phyloP scores from a whole-genome alignment of 2,113 vertebrate genomes.

The Corvus moneduloides region DNA sequence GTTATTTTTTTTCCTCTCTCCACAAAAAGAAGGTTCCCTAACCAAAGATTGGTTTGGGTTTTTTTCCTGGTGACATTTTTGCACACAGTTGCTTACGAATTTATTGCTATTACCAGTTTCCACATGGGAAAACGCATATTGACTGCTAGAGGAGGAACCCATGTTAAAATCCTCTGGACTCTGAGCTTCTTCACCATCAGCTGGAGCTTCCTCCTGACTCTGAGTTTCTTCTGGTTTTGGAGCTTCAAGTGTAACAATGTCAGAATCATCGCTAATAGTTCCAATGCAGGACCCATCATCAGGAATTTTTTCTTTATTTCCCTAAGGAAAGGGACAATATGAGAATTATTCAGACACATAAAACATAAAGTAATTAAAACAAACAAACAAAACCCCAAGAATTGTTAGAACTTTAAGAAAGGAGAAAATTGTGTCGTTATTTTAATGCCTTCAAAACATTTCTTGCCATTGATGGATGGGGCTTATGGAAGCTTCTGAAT shows the following conservation, averaged over 20 bases:
- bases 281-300: constrained; percentile 77
- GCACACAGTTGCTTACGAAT: background rate
- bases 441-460: background rate
- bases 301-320: constrained; percentile 26
- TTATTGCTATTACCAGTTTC: constrained; percentile 81
- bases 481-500: background rate
- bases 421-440: background rate
- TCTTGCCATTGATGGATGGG: background rate
- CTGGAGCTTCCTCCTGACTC: constrained; percentile 69
- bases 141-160: constrained; percentile 92
- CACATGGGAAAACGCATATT: constrained; percentile 86
- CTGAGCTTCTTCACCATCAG: constrained; percentile 49
- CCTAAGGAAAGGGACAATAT: constrained; percentile 41
- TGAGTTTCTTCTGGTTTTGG: constrained; percentile 77
- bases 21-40: background rate
- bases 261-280: constrained; percentile 90
- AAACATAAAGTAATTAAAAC: background rate
- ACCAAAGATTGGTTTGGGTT: background rate
- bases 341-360: background rate
- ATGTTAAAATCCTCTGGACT: constrained; percentile 79
- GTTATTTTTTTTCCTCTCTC: background rate
- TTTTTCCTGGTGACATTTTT: background rate
- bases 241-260: constrained; percentile 90
- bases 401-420: background rate
- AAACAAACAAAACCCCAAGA: background rate